phyloP scores from a whole-genome alignment of 2,797 vertebrate genomes.

The Pampus argenteus region DNA sequence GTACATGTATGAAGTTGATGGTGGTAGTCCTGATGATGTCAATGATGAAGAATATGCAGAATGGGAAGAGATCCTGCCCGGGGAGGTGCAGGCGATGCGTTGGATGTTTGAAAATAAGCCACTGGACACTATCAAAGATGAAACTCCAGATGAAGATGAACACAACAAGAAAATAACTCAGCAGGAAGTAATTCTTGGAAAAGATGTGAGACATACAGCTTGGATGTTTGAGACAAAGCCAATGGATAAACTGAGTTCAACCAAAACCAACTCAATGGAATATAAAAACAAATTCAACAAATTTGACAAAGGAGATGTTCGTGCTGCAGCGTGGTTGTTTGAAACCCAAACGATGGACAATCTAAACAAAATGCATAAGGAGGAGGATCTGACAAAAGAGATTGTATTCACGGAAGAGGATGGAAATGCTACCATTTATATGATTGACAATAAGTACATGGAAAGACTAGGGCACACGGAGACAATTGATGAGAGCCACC shows the following conservation, averaged over 20 bases:
- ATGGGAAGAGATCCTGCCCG: conserved; percentile 90
- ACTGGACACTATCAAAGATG: conserved; percentile 86
- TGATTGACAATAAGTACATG: conserved; percentile 90
- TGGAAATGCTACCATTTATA: conserved; percentile 88
- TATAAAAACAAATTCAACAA: conserved; percentile 85
- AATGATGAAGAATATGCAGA: conserved; percentile 87
- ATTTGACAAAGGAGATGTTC: conserved; percentile 86
- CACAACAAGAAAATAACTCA: conserved; percentile 79
- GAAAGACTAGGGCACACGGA: conserved; percentile 87
- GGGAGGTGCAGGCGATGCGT: conserved; percentile 89
- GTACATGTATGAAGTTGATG: conserved; percentile 85
- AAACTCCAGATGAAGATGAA: conserved; percentile 76
- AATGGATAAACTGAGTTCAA: conserved; percentile 77
- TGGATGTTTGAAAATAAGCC: conserved; percentile 93
- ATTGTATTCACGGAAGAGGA: conserved; percentile 79
- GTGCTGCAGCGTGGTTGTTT: conserved; percentile 86
- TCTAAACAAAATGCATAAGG: conserved; percentile 86
- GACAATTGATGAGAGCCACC: conserved; percentile 87
- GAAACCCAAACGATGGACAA: conserved; percentile 89
- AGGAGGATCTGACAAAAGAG: conserved; percentile 83
- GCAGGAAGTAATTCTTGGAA: conserved; percentile 88
- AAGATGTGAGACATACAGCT: conserved; percentile 88
- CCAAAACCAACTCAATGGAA: conserved; percentile 68
- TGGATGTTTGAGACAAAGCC: conserved; percentile 94
- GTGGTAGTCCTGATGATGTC: conserved; percentile 76